Conservation (phyloP, 2,888 invertebrate genomes). For the Lepidocyrtinus sp. region DNA sequence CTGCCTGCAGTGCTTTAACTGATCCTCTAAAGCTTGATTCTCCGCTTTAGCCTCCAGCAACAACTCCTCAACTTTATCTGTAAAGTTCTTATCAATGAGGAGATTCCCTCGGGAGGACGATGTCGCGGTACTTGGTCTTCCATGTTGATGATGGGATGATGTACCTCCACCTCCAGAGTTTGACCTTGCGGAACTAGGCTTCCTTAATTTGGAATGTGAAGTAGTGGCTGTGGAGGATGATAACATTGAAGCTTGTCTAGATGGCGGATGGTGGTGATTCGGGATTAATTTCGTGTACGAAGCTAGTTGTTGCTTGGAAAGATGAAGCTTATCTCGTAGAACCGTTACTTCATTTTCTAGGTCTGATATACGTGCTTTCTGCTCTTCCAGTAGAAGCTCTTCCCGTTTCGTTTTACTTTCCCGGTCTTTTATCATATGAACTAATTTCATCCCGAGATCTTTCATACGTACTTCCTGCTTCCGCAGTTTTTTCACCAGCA, state of each 20-base stretch:
- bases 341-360: slow-evolving; percentile 63
- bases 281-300: slow-evolving; percentile 64
- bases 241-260: slow-evolving; percentile 40
- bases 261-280: slow-evolving; percentile 37
- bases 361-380: slow-evolving; percentile 61
- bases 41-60: slow-evolving; percentile 67
- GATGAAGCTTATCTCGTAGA: slow-evolving; percentile 62
- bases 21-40: slow-evolving; percentile 66
- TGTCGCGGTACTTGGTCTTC: slow-evolving; percentile 34
- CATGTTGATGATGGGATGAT: slow-evolving; percentile 21
- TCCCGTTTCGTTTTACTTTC: slow-evolving; percentile 56
- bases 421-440: slow-evolving; percentile 59
- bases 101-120: slow-evolving; percentile 31
- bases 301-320: slow-evolving; percentile 64
- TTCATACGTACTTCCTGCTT: slow-evolving; percentile 66
- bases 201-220: slow-evolving; percentile 20
- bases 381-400: slow-evolving; percentile 61
- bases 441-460: slow-evolving; percentile 66
- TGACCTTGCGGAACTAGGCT: slow-evolving; percentile 26
- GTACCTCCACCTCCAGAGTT: slow-evolving; percentile 13
- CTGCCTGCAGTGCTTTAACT: slow-evolving; percentile 56
- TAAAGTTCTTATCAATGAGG: slow-evolving; percentile 44
- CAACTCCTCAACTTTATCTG: slow-evolving; percentile 58
- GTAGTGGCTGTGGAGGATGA: slow-evolving; percentile 47
- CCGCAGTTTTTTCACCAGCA: slow-evolving; percentile 57